phyloP scores from a whole-genome alignment of 2,888 invertebrate genomes.

The Maniola hyperantus region DNA sequence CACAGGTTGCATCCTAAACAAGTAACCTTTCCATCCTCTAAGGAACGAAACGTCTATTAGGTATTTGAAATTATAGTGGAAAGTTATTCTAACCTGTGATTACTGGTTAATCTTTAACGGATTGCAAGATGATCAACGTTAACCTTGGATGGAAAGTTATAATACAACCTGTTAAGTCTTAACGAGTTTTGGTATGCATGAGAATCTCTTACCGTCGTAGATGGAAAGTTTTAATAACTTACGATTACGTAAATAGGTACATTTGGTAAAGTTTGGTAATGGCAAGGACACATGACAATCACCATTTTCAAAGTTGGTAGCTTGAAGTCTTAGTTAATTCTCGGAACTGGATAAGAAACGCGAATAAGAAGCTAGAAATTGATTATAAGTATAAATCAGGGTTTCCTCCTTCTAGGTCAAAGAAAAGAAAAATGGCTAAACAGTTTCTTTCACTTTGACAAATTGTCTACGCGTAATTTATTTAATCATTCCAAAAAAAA shows the following conservation, averaged over 20 bases:
- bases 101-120: neutral
- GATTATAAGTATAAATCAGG: too few species aligned
- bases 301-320: too few species aligned
- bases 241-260: too few species aligned
- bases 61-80: too few species aligned
- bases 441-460: neutral
- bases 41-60: too few species aligned
- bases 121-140: neutral
- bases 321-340: neutral
- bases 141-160: neutral
- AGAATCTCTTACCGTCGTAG: neutral
- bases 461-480: neutral
- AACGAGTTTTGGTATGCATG: neutral
- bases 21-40: too few species aligned
- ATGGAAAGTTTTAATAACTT: neutral
- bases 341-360: neutral
- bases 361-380: neutral
- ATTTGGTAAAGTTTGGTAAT: too few species aligned
- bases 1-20: too few species aligned
- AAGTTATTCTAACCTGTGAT: neutral
- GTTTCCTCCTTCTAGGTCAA: conserved; percentile 11
- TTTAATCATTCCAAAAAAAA: conserved; percentile 7
- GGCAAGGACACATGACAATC: too few species aligned
- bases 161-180: neutral
- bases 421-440: neutral